These are phyloP conservation scores for Temnothorax unifasciatus DNA, from an alignment of 2,888 invertebrate species.

Conservation along the genomic window DNA sequence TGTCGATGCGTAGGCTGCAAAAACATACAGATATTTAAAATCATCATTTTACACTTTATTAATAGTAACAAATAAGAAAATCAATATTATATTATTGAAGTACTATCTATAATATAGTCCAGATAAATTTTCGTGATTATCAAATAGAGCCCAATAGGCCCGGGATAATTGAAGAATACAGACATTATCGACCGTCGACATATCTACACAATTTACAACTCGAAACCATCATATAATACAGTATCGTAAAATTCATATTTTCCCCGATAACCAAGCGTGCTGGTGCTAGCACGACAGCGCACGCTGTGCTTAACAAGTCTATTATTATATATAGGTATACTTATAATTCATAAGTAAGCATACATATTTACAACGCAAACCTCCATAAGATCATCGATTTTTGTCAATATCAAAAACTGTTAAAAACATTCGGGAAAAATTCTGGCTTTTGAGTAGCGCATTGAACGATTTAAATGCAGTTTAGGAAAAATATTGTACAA, in stretches of 20 bases:
- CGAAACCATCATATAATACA: not conserved
- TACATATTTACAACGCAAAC: not conserved
- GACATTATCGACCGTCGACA: not conserved
- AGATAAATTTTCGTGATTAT: not conserved
- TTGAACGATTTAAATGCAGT: not conserved
- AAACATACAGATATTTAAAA: not conserved
- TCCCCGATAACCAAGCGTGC: too few relatives aligned
- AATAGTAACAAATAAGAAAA: not conserved
- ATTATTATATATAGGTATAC: too few relatives aligned
- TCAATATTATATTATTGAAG: not conserved
- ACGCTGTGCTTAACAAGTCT: too few relatives aligned
- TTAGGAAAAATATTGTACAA: not conserved
- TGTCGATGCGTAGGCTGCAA: slow-evolving; percentile 46
- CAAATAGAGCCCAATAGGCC: not conserved
- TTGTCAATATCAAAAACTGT: not conserved
- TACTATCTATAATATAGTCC: not conserved
- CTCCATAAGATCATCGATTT: too few relatives aligned
- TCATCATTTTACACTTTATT: not conserved
- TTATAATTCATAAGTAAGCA: too few relatives aligned
- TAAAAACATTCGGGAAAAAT: not conserved
- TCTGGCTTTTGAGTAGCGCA: not conserved
- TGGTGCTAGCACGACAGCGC: too few relatives aligned
- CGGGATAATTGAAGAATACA: not conserved
- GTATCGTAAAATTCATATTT: too few relatives aligned
- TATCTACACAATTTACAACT: not conserved